A percentile compares a stretch with the other conserved stretches of the same genome.
phyloP scores from a whole-genome alignment of 2,113 vertebrate genomes.

The Antechinus flavipes region DNA sequence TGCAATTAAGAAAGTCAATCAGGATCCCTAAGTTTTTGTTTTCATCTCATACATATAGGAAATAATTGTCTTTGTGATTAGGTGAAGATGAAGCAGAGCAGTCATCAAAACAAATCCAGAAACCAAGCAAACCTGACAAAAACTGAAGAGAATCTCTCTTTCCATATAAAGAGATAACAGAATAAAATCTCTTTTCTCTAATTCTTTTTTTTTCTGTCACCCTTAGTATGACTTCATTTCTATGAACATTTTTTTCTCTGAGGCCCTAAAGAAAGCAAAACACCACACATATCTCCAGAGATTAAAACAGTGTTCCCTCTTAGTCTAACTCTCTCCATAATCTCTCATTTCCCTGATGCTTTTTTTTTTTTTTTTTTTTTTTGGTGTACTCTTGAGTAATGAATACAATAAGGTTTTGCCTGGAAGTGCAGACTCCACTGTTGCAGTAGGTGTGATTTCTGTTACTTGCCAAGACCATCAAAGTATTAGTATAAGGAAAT shows the following conservation, averaged over 20 bases:
- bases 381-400: constrained; percentile 49
- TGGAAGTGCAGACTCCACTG: neutral
- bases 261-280: neutral
- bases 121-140: neutral
- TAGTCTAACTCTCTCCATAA: neutral
- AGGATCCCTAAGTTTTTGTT: neutral
- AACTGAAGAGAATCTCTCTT: neutral
- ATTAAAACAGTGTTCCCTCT: neutral
- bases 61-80: neutral
- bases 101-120: neutral
- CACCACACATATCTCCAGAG: neutral
- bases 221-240: neutral
- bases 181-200: neutral
- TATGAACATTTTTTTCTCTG: neutral
- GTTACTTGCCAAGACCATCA: constrained; percentile 69
- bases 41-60: neutral
- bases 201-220: neutral
- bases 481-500: constrained; percentile 69
- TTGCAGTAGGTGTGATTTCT: constrained; percentile 30
- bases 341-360: neutral
- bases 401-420: constrained; percentile 24
- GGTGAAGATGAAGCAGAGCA: neutral
- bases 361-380: neutral
- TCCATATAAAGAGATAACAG: neutral
- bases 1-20: neutral